Percentiles rank a stretch among this genome's conserved stretches.
These are phyloP conservation scores for Hermetia illucens DNA, from an alignment of 1,140 invertebrate genomes.

Conservation along the genomic window DNA sequence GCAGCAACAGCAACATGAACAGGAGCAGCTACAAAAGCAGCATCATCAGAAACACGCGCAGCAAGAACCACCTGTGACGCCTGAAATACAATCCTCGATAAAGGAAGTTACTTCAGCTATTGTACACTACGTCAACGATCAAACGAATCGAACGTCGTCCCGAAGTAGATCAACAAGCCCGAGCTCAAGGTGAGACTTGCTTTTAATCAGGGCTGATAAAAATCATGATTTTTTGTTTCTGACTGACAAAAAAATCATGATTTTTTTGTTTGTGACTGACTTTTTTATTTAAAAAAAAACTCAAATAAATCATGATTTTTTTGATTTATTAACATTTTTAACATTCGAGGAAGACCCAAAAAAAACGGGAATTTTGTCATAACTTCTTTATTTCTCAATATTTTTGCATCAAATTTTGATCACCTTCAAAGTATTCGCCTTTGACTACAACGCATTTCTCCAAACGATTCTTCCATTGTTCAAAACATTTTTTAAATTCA, in stretches of 20 bases:
- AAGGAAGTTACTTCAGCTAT: conserved; percentile 88
- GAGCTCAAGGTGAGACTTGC: conserved; percentile 23
- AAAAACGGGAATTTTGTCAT: too few species aligned
- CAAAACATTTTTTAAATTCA: too few species aligned
- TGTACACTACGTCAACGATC: conserved; percentile 75
- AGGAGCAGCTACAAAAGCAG: conserved; percentile 16
- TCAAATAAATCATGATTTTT: too few species aligned
- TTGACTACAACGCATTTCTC: too few species aligned
- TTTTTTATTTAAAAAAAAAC: neutral
- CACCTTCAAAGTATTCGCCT: too few species aligned
- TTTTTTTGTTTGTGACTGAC: neutral
- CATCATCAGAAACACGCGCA: conserved; percentile 14
- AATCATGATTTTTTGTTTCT: neutral
- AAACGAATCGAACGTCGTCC: conserved; percentile 34
- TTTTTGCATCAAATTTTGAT: too few species aligned
- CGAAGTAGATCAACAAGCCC: conserved; percentile 32
- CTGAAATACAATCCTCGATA: conserved; percentile 77
- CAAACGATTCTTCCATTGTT: too few species aligned
- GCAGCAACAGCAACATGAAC: conserved; percentile 26
- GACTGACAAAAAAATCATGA: too few species aligned
- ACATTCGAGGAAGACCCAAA: too few species aligned
- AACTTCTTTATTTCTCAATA: too few species aligned
- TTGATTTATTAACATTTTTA: too few species aligned
- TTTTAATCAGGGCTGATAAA: neutral
- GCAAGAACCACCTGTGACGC: conserved; percentile 35